Evolutionary conservation across 2,888 invertebrate genomes (phyloP).

Genomic region (Metopia argyrocephala): DNA sequence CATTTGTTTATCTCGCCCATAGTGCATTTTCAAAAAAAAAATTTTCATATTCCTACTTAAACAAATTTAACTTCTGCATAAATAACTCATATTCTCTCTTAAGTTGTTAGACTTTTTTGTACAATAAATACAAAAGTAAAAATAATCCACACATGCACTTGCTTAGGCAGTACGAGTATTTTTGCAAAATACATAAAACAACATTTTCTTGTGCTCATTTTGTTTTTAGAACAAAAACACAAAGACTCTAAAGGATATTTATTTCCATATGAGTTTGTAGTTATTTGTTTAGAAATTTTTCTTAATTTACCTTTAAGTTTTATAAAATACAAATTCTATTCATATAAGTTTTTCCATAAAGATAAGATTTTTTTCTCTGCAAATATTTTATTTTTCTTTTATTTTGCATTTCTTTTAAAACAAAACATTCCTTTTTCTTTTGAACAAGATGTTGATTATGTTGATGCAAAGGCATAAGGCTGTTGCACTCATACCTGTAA

Average conservation of each 20-base stretch:
- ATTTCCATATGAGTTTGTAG: neutral
- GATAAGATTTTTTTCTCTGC: conserved; percentile 31
- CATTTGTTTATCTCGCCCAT: no score
- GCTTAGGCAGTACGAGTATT: neutral
- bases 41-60: neutral
- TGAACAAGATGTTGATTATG: conserved; percentile 42
- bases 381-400: neutral
- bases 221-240: neutral
- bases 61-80: conserved; percentile 31
- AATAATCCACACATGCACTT: neutral
- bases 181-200: neutral
- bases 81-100: conserved; percentile 46
- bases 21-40: no score
- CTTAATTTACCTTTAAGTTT: conserved; percentile 47
- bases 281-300: conserved; percentile 35
- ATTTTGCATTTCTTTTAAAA: neutral
- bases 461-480: no score
- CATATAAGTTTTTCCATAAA: neutral
- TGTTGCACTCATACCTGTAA: neutral
- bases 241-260: neutral
- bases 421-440: neutral
- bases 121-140: conserved; percentile 3
- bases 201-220: conserved; percentile 35
- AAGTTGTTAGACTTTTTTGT: conserved; percentile 58
- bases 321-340: neutral